Base-by-base conservation (phyloP, 1,140 invertebrate species). In the Brachionus calyciflorus region DNA sequence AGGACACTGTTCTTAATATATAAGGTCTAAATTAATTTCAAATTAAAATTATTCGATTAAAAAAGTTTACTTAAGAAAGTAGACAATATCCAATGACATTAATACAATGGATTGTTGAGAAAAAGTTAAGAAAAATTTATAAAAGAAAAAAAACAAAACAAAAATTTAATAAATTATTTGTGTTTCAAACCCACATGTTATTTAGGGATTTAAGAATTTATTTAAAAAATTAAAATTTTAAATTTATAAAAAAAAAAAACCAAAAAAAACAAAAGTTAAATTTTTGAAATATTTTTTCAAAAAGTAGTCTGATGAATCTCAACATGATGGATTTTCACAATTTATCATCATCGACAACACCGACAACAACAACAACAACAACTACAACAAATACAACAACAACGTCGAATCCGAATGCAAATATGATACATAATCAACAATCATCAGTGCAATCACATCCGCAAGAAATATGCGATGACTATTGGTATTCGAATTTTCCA, bases 301-400 rank as follows among this genome's bases (percentile, higher is more conserved):
- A n/a, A 2, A 65, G 37, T 40, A 65, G 37, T 33, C 24, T 65
- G 24, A 65, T 65, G 60, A 41, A 41, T 41, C 21, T 65, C n/a
- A 65, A 65, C 24, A 65, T 65, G 60, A 41, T 65, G 14, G 60
- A 65, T 17, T 65, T 65, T 24, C 60, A 65, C 60, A 40, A 41
- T 3, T 17, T 65, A 24, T 44, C n/a, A 19, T 65, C 37, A 40
- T 41, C 33, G 17, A 41, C 28, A 41, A 41, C 60, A 21, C n/a
- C 33, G 6, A 10, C 33, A 40, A 6, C 55, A 37, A 40, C 55
- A 26, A 14, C 55, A 60, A 5, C 57, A 40, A 24, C n/a, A 17
- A 14, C 14, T 40, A 41, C 33, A 41, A 12, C 60, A 41, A 41
- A n/a, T n/a, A n/a, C n/a, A n/a, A n/a, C n/a, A n/a, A n/a, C n/a